Evolutionary conservation across 1,140 invertebrate genomes (phyloP).

Genomic region (Penaeus japonicus): DNA sequence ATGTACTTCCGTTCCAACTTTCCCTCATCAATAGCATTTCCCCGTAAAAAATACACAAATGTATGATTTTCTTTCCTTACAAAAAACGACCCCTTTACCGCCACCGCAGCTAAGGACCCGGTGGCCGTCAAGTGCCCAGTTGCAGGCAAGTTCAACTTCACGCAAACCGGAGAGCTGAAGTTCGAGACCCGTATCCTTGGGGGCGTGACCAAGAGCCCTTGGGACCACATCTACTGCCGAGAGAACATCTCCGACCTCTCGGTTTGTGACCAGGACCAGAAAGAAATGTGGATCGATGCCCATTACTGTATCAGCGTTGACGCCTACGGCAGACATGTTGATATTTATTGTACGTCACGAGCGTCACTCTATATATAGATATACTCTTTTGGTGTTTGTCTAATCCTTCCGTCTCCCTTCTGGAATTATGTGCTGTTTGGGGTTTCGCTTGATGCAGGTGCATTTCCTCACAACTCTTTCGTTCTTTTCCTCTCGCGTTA

Average conservation of each 20-base stretch:
- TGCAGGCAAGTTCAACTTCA: slow-evolving; percentile 94
- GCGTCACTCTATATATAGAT: not conserved
- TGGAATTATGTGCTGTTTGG: not conserved
- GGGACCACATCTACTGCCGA: slow-evolving; percentile 68
- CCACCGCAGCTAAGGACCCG: slow-evolving; percentile 81
- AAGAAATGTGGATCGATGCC: slow-evolving; percentile 69
- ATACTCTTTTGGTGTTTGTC: not conserved
- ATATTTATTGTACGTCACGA: slow-evolving; percentile 64
- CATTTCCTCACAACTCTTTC: not conserved
- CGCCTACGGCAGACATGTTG: slow-evolving; percentile 69
- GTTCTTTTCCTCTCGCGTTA: too few species aligned
- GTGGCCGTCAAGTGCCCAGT: slow-evolving; percentile 93
- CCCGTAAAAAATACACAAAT: too few species aligned
- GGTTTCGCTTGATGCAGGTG: not conserved
- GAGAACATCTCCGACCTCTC: slow-evolving; percentile 68
- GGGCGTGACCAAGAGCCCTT: slow-evolving; percentile 70
- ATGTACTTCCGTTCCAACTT: too few species aligned
- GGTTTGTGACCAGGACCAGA: slow-evolving; percentile 67
- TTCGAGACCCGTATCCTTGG: slow-evolving; percentile 69
- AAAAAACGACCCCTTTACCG: not conserved
- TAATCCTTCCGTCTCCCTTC: not conserved
- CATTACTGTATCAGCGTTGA: slow-evolving; percentile 71
- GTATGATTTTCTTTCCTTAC: too few species aligned
- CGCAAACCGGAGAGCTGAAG: slow-evolving; percentile 72
- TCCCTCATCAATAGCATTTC: too few species aligned